Percentiles rank a stretch among this genome's conserved stretches.
phyloP scores from a whole-genome alignment of 2,113 vertebrate genomes.

The Egretta garzetta region DNA sequence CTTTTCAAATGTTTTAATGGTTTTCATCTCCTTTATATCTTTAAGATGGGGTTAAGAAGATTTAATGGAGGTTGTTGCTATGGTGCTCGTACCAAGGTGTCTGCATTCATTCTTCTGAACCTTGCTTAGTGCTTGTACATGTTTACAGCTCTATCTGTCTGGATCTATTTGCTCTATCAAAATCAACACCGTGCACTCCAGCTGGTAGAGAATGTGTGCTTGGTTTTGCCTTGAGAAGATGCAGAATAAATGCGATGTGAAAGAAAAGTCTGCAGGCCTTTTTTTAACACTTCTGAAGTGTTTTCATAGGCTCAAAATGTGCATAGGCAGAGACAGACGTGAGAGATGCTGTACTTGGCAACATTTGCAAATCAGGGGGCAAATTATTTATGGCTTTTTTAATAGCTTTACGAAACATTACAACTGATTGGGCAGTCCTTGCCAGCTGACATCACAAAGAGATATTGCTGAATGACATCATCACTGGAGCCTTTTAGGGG shows the following conservation, averaged over 20 bases:
- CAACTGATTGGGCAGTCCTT: neutral
- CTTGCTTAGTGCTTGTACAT: neutral
- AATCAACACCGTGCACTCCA: neutral
- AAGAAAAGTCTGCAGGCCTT: neutral
- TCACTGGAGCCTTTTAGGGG: neutral
- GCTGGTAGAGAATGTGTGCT: neutral
- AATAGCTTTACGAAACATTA: neutral
- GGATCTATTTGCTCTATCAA: neutral
- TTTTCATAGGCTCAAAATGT: neutral
- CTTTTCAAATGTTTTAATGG: neutral
- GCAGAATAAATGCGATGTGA: neutral
- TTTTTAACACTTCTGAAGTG: neutral
- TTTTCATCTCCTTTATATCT: neutral
- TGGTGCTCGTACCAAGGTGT: constrained; percentile 7
- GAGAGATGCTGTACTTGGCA: neutral
- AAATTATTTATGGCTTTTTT: neutral
- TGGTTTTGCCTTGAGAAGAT: neutral
- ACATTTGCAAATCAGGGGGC: neutral
- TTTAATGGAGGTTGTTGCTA: constrained; percentile 37
- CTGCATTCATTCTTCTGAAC: neutral
- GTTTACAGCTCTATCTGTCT: constrained; percentile 19
- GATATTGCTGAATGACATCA: neutral
- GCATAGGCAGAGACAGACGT: neutral
- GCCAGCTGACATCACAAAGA: neutral
- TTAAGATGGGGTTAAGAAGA: neutral